phyloP scores from a whole-genome alignment of 2,113 vertebrate genomes.

The Seriola rivoliana region DNA sequence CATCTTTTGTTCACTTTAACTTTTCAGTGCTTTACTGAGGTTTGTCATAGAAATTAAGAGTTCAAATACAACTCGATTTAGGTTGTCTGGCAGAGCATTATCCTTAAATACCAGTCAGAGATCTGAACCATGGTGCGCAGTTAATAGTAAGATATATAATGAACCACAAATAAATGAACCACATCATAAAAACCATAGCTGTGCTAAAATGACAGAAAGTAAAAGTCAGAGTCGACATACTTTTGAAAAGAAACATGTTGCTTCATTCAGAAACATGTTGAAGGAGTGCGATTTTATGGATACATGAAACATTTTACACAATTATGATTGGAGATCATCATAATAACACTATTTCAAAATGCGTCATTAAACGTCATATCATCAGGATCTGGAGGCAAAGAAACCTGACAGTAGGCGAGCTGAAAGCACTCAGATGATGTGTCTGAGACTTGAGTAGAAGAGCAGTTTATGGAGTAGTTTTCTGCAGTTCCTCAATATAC shows the following conservation, averaged over 20 bases:
- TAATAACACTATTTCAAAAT: conserved; percentile 45
- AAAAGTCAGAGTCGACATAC: conserved; percentile 29
- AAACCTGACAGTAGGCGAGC: background rate
- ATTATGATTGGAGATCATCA: conserved; percentile 37
- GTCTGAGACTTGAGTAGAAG: conserved; percentile 14
- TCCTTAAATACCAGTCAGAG: background rate
- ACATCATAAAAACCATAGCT: background rate
- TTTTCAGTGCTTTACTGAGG: conserved; percentile 4
- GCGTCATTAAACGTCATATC: conserved; percentile 16
- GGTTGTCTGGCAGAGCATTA: background rate
- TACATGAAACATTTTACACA: conserved; percentile 60
- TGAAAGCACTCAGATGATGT: conserved; percentile 18
- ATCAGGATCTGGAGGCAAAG: conserved; percentile 17
- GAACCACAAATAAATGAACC: background rate
- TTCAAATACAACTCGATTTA: background rate
- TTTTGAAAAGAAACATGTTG: conserved; percentile 61
- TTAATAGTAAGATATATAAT: background rate
- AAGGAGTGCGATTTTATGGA: conserved; percentile 54
- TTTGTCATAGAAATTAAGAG: conserved; percentile 3
- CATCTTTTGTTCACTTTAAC: conserved; percentile 12
- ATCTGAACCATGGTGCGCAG: background rate
- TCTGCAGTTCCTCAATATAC: conserved; percentile 11
- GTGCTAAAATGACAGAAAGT: background rate
- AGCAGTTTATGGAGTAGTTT: conserved; percentile 9
- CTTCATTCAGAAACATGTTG: conserved; percentile 64